Evolutionary conservation across 2,113 vertebrate genomes (phyloP).

Genomic region (Martes martes): DNA sequence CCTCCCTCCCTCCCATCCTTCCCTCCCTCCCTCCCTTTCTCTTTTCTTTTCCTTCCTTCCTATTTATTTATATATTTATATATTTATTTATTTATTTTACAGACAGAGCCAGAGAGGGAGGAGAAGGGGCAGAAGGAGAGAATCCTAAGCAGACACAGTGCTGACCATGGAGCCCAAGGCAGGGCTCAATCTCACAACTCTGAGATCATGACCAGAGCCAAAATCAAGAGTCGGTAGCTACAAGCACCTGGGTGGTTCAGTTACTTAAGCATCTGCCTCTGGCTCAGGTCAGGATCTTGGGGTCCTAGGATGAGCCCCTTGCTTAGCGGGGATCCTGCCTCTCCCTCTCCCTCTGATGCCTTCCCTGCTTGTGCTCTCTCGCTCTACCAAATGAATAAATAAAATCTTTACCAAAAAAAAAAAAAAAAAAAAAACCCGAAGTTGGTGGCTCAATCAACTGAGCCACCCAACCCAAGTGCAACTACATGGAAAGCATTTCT

Average conservation of each 20-base stretch:
- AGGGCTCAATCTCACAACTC: neutral
- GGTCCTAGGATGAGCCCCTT: neutral
- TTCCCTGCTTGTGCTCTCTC: neutral
- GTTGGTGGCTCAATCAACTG: neutral
- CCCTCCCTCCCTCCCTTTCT: no score
- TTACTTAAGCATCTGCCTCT: neutral
- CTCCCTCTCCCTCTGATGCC: neutral
- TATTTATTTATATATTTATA: no score
- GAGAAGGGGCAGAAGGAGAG: neutral
- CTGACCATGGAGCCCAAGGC: neutral
- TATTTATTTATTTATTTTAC: neutral
- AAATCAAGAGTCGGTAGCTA: neutral
- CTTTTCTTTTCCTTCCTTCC: no score
- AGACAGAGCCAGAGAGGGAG: neutral
- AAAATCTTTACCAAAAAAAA: neutral
- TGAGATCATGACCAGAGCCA: neutral
- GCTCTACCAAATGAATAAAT: neutral
- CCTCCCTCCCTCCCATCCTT: no score
- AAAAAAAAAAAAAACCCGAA: neutral
- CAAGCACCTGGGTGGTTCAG: neutral
- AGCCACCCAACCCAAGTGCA: neutral
- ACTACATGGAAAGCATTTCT: neutral
- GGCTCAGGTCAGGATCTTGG: neutral
- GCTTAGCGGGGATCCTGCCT: neutral
- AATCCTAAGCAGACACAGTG: neutral